Base-by-base conservation (phyloP, 2,113 vertebrate species). In the Elaphurus davidianus region DNA sequence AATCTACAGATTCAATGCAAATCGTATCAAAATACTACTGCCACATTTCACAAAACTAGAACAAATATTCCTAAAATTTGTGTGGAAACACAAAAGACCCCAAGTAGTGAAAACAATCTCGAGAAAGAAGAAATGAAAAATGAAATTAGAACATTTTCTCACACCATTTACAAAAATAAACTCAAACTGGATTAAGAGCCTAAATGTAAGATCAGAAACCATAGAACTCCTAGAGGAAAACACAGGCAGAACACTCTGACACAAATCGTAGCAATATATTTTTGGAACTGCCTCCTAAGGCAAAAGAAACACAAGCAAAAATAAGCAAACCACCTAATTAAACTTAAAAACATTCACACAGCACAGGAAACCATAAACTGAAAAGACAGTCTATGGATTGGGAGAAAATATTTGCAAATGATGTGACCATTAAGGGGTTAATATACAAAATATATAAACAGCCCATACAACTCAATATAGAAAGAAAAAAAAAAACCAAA, bases 91-190 rank as follows among this genome's bases (percentile, higher is more conserved):
- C 47, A 82, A n/a, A 54, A 54, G 30, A 82, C 28, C 45, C 28
- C 16, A 50, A 33, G 45, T 3, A 81, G 45, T 33, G 28, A 81
- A 81, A 81, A 50, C 16, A 33, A 50, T 50, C 78, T 50, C 50
- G 45, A 79, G 76, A 79, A 33, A 81, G 78, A 30, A 79, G 45
- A 81, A 79, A 28, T 9, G 45, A 81, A 81, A 30, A 81, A 81
- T 81, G 47, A 81, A 81, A 52, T 52, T n/a, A 81, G 45, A 81
- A 81, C 47, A 52, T n/a, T 81, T 81, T 81, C 47, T 81, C 78
- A 81, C 47, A 33, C 5, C 78, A n/a, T 30, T 81, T 81, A 52
- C 17, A 81, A 52, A 81, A 81, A 52, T 12, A 81, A 81, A 76
- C 40, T 76, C 74, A 45, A 45, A 81, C 45, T 81, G 45, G 45